Evolutionary conservation across 2,113 vertebrate species (phyloP).

Genomic region (Phyllopteryx taeniolatus): DNA sequence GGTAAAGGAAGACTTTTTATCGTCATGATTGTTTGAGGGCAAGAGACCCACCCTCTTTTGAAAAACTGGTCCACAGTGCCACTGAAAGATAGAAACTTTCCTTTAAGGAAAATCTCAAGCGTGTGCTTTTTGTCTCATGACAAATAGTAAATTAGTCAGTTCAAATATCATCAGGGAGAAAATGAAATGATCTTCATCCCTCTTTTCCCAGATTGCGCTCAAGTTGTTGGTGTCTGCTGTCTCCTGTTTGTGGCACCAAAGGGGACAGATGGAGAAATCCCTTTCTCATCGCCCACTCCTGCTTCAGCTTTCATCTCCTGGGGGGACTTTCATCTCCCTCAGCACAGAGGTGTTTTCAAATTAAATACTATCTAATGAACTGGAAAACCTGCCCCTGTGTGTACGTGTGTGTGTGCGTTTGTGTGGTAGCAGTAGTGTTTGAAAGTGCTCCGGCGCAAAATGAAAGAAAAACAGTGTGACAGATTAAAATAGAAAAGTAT

Average conservation of each 20-base stretch:
- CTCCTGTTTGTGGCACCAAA: conserved; percentile 30
- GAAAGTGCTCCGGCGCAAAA: conserved; percentile 37
- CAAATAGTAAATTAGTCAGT: conserved; percentile 14
- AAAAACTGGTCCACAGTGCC: neutral
- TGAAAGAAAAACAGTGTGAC: conserved; percentile 48
- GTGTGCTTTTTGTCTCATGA: conserved; percentile 2
- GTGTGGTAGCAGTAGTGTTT: conserved; percentile 6
- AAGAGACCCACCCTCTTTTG: neutral
- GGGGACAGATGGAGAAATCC: conserved; percentile 70
- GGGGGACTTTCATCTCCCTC: conserved; percentile 61
- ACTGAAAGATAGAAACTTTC: neutral
- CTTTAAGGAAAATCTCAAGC: neutral
- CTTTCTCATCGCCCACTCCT: conserved; percentile 54
- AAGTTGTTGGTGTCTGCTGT: conserved; percentile 25
- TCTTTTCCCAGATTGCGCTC: conserved; percentile 3
- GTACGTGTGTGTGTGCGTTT: conserved; percentile 18
- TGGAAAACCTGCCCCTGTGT: conserved; percentile 59
- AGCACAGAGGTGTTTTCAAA: conserved; percentile 71
- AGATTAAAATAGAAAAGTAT: conserved; percentile 66
- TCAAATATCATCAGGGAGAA: conserved; percentile 28
- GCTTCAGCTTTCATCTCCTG: conserved; percentile 53
- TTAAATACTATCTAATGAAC: conserved; percentile 74
- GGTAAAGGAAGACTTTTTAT: neutral
- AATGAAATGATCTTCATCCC: conserved; percentile 7
- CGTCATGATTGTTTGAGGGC: neutral